Base-by-base conservation (phyloP, 2,113 vertebrate genomes). In the Triplophysa rosa region DNA sequence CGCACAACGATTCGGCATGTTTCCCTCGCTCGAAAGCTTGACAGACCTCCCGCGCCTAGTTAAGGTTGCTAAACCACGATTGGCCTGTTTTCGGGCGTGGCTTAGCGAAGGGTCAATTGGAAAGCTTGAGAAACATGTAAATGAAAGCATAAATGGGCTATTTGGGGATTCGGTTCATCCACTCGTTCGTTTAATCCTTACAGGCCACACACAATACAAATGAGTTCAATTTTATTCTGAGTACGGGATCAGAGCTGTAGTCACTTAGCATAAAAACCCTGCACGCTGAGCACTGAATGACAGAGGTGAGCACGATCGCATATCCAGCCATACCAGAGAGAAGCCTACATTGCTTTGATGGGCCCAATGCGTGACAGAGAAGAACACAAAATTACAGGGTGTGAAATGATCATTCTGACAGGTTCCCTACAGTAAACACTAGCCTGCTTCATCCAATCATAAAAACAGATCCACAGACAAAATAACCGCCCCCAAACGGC, bases 351-450 rank as follows among this genome's bases (percentile, higher is more conserved):
- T 77, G 40, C 56, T 65, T n/a, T 66, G 54, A 62, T 42, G 59
- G 58, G 66, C 29, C 64, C 47, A 40, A 12, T 70, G 66, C 47
- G 54, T 80, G 79, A 78, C 74, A 78, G 45, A 24, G 68, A 42
- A 40, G 24, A 84, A 78, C 64, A 24, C 63, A 70, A 78, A 84
- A 84, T 78, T 68, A 78, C 62, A 80, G 56, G 11, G 68, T 73
- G 45, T 67, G 59, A 67, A 63, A 40, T 71, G 52, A 72, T 80
- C 47, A 84, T 74, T 71, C 69, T 84, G 64, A 78, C 79, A 81
- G 58, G 67, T 42, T 64, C 62, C 64, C 54, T 26, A 74, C 47
- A 69, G 37, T 71, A 78, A 23, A 45, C 23, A 37, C 70, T 67
- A 52, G 16, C 77, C 63, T 45, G 67, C 13, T 14, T 67, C 21